Percentiles rank a stretch among this genome's conserved stretches.
phyloP scores from a whole-genome alignment of 2,888 invertebrate genomes.

The Pachliopta kotzebuea region DNA sequence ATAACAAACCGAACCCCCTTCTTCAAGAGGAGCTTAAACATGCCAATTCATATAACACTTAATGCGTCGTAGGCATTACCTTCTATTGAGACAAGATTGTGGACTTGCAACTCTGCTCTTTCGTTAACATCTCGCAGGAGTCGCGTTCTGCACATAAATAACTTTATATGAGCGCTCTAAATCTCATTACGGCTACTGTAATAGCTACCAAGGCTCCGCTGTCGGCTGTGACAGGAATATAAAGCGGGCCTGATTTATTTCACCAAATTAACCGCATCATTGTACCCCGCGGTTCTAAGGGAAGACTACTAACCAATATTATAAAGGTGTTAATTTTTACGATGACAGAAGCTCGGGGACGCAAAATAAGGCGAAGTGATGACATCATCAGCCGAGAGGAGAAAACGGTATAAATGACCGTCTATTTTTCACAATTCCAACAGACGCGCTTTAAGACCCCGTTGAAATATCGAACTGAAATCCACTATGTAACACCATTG shows the following conservation, averaged over 20 bases:
- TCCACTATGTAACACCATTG: constrained; percentile 41
- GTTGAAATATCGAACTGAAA: constrained; percentile 54
- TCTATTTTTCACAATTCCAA: constrained; percentile 50
- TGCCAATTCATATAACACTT: not conserved
- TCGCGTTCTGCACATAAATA: constrained; percentile 69
- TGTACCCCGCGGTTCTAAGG: constrained; percentile 43
- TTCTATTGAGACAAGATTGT: constrained; percentile 10
- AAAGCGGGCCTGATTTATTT: constrained; percentile 71
- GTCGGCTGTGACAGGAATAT: constrained; percentile 73
- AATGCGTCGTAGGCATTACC: not conserved
- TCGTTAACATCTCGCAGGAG: constrained; percentile 34
- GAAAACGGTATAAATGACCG: constrained; percentile 45
- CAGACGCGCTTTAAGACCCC: constrained; percentile 41
- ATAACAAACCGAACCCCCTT: not conserved
- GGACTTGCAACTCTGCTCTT: constrained; percentile 30
- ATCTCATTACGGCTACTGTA: constrained; percentile 74
- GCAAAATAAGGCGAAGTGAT: constrained; percentile 29
- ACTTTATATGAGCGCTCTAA: constrained; percentile 76
- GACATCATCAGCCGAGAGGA: constrained; percentile 25
- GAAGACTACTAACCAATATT: constrained; percentile 35
- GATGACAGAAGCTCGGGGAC: constrained; percentile 27
- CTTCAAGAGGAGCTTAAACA: not conserved
- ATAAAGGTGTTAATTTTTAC: constrained; percentile 34
- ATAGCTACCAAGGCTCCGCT: constrained; percentile 71
- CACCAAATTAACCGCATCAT: constrained; percentile 60